Evolutionary conservation across 2,113 vertebrate species (phyloP).

Genomic region (Orientallactaga bullata): DNA sequence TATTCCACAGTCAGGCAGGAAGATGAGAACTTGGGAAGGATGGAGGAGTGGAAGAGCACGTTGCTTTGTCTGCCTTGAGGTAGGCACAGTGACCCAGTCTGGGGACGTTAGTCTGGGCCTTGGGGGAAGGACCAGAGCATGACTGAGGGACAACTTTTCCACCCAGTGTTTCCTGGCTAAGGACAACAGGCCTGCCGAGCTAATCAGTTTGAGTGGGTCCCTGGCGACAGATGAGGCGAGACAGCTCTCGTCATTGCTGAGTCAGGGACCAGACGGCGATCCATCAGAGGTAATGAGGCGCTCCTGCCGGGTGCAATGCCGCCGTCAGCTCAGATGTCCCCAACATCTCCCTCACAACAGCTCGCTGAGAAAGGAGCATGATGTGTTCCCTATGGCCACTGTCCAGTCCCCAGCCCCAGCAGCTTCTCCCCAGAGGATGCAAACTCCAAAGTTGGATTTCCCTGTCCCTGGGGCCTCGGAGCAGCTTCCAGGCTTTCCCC

Average conservation of each 20-base stretch:
- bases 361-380: background rate
- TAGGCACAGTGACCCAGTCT: background rate
- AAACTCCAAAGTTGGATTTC: background rate
- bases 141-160: background rate
- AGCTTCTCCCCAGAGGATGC: background rate
- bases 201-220: slow-evolving; percentile 78
- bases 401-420: background rate
- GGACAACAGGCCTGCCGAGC: slow-evolving; percentile 65
- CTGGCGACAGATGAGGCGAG: slow-evolving; percentile 42
- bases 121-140: background rate
- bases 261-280: slow-evolving; percentile 79
- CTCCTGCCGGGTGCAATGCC: background rate
- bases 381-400: background rate
- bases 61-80: background rate
- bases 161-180: slow-evolving; percentile 13
- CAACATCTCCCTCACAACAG: background rate
- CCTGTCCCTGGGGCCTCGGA: background rate
- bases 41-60: no score
- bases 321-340: slow-evolving; percentile 43
- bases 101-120: background rate
- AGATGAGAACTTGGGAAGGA: background rate
- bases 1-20: background rate
- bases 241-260: slow-evolving; percentile 76
- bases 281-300: slow-evolving; percentile 73
- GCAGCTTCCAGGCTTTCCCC: background rate